Evolutionary conservation across 2,113 vertebrate genomes (phyloP), one percentile per base, ranked within the genome.

Genomic region (Pollachius pollachius): DNA sequence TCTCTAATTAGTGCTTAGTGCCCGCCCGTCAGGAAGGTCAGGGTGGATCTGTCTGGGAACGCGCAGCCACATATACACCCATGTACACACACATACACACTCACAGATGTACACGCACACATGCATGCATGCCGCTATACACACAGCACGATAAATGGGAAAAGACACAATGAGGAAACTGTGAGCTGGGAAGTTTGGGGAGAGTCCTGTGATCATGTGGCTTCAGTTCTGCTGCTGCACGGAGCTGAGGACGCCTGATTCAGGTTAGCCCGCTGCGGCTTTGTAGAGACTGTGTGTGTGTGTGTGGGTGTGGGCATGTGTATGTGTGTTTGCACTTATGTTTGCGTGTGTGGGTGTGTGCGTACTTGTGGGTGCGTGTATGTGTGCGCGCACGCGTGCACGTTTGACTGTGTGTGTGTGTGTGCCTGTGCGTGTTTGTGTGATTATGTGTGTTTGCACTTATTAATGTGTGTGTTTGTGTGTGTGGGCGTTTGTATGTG

Each of bases 1-100:
- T 92, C 91, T 92, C 82, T 92, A 92, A 92, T n/a, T n/a, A n/a
- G n/a, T n/a, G n/a, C n/a, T 91, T 92, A 91, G 86, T 79, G 76
- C 84, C 78, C 78, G 76, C 82, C 73, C 85, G 85, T 85, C 87
- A 89, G 79, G 73, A 63, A 80, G 74, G 3, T 85, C 78, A 78
- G 87, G 87, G 85, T 84, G 88, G 86, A 87, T 88, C 88, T 85
- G 85, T 88, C 85, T 88, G 88, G 86, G 86, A 89, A 89, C 86
- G 81, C 84, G 82, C 74, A 87, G 85, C 75, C 78, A 73, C 77
- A 64, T 41, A 41, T 41, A 61, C 18, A 61, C 62, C 9, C 62
- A 64, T 27, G 23, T 21, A 59, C 72, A 63, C 73, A 73, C 75
- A 62, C 58, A 69, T 15, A 52, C 27, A n/a, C 60, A 74, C 81